Percentiles rank a stretch among this genome's conserved stretches.
Conservation (phyloP, 2,888 invertebrate genomes). For the Leucophenga maculata region DNA sequence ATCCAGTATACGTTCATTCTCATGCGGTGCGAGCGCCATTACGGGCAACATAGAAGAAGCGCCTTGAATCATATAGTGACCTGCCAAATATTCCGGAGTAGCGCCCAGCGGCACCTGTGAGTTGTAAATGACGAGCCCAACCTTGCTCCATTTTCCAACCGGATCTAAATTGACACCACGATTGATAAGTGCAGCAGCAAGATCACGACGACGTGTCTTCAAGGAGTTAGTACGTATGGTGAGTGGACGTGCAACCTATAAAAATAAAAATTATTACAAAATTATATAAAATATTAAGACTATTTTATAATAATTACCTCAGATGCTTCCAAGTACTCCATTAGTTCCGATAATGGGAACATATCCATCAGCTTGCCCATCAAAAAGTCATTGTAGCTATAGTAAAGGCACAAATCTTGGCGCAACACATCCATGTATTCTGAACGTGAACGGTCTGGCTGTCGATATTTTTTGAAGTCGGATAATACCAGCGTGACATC, state of each 20-base stretch:
- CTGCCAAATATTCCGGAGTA: constrained; percentile 98
- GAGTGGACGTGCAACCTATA: constrained; percentile 83
- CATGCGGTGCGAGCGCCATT: constrained; percentile 97
- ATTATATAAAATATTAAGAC: background rate
- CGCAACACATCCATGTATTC: constrained; percentile 87
- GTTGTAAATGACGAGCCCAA: constrained; percentile 95
- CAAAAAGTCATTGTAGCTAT: constrained; percentile 96
- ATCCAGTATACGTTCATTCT: constrained; percentile 93
- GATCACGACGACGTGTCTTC: constrained; percentile 91
- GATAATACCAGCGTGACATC: constrained; percentile 86
- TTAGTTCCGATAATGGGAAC: constrained; percentile 87
- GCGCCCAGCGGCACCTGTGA: constrained; percentile 97
- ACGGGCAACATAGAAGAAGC: constrained; percentile 98
- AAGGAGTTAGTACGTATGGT: constrained; percentile 97
- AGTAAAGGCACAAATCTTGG: constrained; percentile 92
- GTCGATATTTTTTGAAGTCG: constrained; percentile 83
- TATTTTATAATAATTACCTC: constrained; percentile 76
- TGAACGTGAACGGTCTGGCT: constrained; percentile 80
- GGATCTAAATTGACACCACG: constrained; percentile 98
- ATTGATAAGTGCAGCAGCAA: constrained; percentile 95
- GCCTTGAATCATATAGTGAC: constrained; percentile 97
- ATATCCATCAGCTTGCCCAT: constrained; percentile 94
- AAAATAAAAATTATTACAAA: background rate
- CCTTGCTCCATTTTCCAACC: constrained; percentile 98
- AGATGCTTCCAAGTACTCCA: constrained; percentile 96